Conservation (phyloP, 2,888 invertebrate genomes). For the Ophonus ardosiacus region DNA sequence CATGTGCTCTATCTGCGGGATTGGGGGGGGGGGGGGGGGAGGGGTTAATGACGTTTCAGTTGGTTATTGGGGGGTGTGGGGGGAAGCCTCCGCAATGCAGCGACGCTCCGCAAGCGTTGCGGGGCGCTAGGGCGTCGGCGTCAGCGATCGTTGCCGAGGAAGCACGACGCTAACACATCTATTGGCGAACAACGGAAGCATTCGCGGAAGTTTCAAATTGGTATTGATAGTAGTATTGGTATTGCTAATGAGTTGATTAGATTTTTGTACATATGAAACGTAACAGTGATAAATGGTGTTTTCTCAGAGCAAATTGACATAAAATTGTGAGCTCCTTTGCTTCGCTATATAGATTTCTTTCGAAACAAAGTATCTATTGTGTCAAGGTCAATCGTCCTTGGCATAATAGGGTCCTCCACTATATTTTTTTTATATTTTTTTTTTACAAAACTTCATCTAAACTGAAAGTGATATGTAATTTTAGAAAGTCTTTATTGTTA, state of each 20-base stretch:
- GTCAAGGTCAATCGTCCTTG: too few species aligned
- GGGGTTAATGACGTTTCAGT: background rate
- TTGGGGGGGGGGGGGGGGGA: background rate
- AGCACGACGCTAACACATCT: slow-evolving; percentile 35
- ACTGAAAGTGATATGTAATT: too few species aligned
- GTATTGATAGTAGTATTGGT: background rate
- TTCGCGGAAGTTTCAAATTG: background rate
- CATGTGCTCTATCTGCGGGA: background rate
- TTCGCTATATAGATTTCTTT: too few species aligned
- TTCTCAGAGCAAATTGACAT: too few species aligned
- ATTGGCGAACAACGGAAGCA: background rate
- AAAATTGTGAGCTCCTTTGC: too few species aligned
- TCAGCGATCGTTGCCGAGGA: slow-evolving; percentile 55
- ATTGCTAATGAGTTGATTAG: background rate
- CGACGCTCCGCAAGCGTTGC: slow-evolving; percentile 47
- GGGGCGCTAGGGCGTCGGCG: slow-evolving; percentile 59
- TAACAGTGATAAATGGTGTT: too few species aligned
- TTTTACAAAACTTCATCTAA: too few species aligned
- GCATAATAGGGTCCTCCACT: too few species aligned
- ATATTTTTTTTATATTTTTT: too few species aligned
- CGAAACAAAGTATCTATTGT: too few species aligned
- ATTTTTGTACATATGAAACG: too few species aligned
- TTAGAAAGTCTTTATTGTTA: too few species aligned
- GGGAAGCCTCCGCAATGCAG: slow-evolving; percentile 56
- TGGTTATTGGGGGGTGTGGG: background rate